Evolutionary conservation across 2,113 vertebrate species (phyloP).

Genomic region (Dasypus novemcinctus): DNA sequence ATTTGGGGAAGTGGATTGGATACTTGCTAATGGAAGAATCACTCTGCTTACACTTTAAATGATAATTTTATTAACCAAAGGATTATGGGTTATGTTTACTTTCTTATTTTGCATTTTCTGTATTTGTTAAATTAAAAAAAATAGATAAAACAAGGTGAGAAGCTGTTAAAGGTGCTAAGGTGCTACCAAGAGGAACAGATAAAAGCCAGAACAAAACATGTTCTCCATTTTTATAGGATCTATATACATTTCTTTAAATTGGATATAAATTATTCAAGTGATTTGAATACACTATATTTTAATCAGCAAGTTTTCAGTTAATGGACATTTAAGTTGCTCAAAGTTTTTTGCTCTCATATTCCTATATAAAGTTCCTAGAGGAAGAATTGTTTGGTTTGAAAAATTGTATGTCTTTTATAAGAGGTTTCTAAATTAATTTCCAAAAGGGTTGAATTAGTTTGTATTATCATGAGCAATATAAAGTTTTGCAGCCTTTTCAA

Average conservation of each 20-base stretch:
- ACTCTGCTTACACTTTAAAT: not conserved
- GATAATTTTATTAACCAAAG: not conserved
- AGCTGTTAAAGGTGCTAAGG: not conserved
- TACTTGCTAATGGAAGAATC: not conserved
- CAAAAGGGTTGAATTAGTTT: not conserved
- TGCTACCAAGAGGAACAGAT: not conserved
- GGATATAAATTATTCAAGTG: not conserved
- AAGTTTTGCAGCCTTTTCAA: not conserved
- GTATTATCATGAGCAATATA: not conserved
- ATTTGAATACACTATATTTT: not conserved
- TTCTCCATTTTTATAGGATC: not conserved
- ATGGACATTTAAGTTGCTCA: not conserved
- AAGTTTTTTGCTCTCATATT: not conserved
- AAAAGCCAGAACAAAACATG: not conserved
- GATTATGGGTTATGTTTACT: not conserved
- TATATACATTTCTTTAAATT: not conserved
- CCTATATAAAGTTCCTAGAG: not conserved
- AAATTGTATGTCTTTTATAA: not conserved
- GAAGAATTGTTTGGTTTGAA: not conserved
- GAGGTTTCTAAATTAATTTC: constrained; percentile 3
- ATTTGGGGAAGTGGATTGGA: not conserved
- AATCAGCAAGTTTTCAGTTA: not conserved
- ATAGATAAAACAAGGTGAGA: not conserved
- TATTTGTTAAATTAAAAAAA: not conserved
- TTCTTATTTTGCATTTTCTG: not conserved